Base-by-base conservation (phyloP, 2,888 invertebrate genomes). In the Tenodera sinensis region DNA sequence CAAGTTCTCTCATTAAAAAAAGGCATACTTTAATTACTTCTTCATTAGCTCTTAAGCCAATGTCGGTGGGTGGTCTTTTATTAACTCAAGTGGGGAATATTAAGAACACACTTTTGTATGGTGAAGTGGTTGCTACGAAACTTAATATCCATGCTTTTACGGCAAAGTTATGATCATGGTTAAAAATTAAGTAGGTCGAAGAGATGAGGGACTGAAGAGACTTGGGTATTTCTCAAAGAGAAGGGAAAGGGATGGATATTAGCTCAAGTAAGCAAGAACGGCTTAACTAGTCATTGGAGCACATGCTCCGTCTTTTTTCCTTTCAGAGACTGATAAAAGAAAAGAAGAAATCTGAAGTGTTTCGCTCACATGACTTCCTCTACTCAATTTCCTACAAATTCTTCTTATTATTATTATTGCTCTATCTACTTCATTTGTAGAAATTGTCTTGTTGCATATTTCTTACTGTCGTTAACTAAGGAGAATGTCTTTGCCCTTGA, bases 1-100 rank as follows among this genome's bases (percentile, higher is more conserved):
- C 54, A 71, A 71, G 54, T 71, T 71, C 54, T 71, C 54, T 71
- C 54, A 71, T 71, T 71, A 71, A 71, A 71, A 71, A 71, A 71
- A 71, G 54, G 54, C 54, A 71, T 85, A 47, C 47, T 85, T 85
- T 85, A 85, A 85, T 85, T 85, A 85, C 27, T 85, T 85, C 54
- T n/a, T 85, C 28, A 47, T 47, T 47, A 42, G 27, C 20, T 42
- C 28, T 54, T 85, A 85, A 85, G 85, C 85, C 85, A 85, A 54
- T 54, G 28, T 27, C 54, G 54, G 54, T 71, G 54, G 54, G 54
- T 15, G 25, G 54, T 71, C 54, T 71, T 71, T 71, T 71, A 71
- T 71, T 71, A 71, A 71, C 54, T 71, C 54, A 71, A 71, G 54
- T 71, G 54, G 54, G 54, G 54, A 71, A 71, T 71, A 71, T 71